phyloP scores from a whole-genome alignment of 2,888 invertebrate genomes.

The Himalopsyche anomala region DNA sequence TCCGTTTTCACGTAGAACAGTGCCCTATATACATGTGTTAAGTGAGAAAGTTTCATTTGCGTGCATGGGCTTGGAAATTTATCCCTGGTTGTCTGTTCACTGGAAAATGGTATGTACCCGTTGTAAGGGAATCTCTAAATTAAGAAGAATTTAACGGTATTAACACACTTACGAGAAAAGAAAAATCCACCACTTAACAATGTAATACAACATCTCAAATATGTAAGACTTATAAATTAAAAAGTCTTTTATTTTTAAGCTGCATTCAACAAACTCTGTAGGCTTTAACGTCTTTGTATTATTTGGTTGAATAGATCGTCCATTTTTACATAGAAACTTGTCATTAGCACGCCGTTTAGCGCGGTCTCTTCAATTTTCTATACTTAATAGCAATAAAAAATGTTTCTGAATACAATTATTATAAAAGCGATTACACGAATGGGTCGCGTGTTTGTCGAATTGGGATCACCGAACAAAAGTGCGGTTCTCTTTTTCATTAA shows the following conservation, averaged over 20 bases:
- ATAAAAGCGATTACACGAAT: neutral
- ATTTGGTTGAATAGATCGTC: constrained; percentile 27
- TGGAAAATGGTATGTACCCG: constrained; percentile 69
- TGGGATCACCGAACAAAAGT: constrained; percentile 30
- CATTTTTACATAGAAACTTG: constrained; percentile 30
- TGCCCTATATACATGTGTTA: constrained; percentile 16
- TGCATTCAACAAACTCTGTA: constrained; percentile 1
- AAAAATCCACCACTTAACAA: neutral
- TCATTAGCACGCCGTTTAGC: constrained; percentile 19
- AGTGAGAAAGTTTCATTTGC: constrained; percentile 29
- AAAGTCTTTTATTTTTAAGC: constrained; percentile 8
- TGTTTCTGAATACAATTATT: neutral
- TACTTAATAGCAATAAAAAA: neutral
- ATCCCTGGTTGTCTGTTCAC: constrained; percentile 26
- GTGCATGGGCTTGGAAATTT: constrained; percentile 30
- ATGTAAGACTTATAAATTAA: neutral
- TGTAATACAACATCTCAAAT: neutral
- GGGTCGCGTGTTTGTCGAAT: neutral
- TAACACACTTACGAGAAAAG: neutral
- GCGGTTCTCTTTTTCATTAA: constrained; percentile 4
- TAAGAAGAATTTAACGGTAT: constrained; percentile 1
- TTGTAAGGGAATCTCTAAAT: constrained; percentile 62
- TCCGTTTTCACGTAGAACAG: constrained; percentile 21
- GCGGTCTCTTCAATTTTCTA: constrained; percentile 5
- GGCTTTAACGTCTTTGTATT: constrained; percentile 6